phyloP scores from a whole-genome alignment of 2,888 invertebrate genomes.

The Leptinotarsa peninsularis region DNA sequence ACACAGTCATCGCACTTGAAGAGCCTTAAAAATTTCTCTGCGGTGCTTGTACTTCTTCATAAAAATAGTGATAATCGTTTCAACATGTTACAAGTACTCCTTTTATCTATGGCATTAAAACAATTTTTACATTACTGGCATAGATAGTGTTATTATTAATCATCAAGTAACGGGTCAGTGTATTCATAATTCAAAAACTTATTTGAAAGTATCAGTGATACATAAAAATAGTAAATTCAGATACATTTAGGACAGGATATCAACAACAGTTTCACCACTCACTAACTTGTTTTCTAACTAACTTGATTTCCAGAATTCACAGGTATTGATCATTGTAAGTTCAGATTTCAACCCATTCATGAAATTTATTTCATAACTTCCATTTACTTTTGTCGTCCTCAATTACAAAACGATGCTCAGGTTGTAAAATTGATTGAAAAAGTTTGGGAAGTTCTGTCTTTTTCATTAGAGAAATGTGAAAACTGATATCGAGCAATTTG shows the following conservation, averaged over 20 bases:
- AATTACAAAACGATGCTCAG: background rate
- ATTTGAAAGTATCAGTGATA: no score
- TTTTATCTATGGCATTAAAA: no score
- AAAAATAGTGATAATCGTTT: no score
- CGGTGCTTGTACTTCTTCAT: no score
- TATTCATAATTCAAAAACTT: no score
- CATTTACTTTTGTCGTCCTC: background rate
- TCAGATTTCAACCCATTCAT: background rate
- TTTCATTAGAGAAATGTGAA: slow-evolving; percentile 1
- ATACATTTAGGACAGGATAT: no score
- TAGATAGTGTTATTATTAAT: background rate
- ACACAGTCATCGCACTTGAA: no score
- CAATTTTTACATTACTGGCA: background rate
- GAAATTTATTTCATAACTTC: background rate
- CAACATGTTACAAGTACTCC: no score
- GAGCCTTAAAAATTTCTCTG: no score
- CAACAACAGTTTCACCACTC: background rate
- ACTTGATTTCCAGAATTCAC: background rate
- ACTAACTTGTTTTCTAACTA: background rate
- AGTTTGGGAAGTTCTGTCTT: background rate
- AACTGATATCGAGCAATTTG: background rate
- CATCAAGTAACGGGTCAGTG: background rate
- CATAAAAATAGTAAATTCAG: no score
- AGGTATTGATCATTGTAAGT: background rate
- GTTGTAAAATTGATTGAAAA: background rate